Evolutionary conservation across 2,113 vertebrate species (phyloP).

Genomic region (Camelus dromedarius): DNA sequence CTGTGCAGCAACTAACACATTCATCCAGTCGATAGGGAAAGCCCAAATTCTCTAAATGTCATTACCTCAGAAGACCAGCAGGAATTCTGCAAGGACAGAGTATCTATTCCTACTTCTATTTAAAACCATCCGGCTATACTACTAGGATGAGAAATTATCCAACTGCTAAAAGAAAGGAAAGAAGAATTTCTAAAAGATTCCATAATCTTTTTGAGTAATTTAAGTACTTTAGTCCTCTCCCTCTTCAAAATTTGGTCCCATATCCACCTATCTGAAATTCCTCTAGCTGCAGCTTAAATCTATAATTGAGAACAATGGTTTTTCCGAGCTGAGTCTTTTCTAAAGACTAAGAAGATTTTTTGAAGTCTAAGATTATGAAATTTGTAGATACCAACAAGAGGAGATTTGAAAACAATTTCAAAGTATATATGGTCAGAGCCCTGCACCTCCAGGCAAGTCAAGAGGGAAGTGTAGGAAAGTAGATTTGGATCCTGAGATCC

Average conservation of each 20-base stretch:
- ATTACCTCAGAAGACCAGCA: neutral
- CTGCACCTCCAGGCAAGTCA: neutral
- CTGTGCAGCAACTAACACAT: neutral
- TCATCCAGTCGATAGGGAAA: neutral
- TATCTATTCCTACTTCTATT: neutral
- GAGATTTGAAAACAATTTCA: neutral
- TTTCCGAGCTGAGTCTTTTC: neutral
- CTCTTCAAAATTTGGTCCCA: neutral
- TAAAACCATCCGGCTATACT: neutral
- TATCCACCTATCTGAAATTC: neutral
- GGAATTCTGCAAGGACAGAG: neutral
- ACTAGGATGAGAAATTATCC: neutral
- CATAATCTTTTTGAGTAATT: neutral
- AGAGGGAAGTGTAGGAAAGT: neutral
- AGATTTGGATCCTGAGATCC: neutral
- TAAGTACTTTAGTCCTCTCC: neutral
- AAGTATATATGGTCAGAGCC: neutral
- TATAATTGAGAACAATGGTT: neutral
- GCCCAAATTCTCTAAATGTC: neutral
- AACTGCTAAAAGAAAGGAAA: neutral
- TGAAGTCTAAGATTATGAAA: neutral
- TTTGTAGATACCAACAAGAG: neutral
- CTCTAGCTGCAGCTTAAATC: neutral
- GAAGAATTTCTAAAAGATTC: neutral
- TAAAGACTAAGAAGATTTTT: slow-evolving; percentile 2